A percentile compares a stretch with the other conserved stretches of the same genome.
phyloP scores from a whole-genome alignment of 2,797 vertebrate genomes.

The Melanotaenia maccullochi region DNA sequence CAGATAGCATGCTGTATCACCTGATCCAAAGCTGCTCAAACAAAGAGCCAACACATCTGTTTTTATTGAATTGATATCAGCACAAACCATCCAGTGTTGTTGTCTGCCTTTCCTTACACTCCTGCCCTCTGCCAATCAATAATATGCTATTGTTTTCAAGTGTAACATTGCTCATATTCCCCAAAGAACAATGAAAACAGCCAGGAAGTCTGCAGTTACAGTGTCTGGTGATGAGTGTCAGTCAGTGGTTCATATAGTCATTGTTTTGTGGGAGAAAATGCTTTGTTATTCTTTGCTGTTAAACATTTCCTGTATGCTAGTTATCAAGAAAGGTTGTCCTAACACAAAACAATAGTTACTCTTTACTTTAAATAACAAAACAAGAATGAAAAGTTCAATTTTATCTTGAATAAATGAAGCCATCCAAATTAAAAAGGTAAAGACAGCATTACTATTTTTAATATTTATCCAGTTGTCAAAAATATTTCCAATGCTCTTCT shows the following conservation, averaged over 20 bases:
- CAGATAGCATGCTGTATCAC: background rate
- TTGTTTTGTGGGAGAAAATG: background rate
- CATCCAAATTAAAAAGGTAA: constrained; percentile 8
- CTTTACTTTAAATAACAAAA: too few relatives aligned
- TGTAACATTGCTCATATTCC: too few relatives aligned
- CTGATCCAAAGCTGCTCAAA: background rate
- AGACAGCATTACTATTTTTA: background rate
- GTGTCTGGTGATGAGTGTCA: constrained; percentile 18
- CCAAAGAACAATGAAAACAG: background rate
- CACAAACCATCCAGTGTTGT: constrained; percentile 22
- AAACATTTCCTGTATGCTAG: background rate
- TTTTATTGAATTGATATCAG: constrained; percentile 15
- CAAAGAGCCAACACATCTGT: background rate
- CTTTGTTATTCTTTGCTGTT: background rate
- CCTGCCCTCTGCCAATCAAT: background rate
- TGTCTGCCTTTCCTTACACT: background rate
- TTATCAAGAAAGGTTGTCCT: background rate
- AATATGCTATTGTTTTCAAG: background rate
- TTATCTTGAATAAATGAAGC: background rate
- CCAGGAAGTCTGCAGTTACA: background rate
- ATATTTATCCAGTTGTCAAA: constrained; percentile 18
- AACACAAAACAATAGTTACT: background rate
- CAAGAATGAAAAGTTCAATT: background rate
- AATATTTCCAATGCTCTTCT: background rate
- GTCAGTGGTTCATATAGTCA: background rate